phyloP scores from a whole-genome alignment of 2,113 vertebrate species.

The Lepisosteus oculatus region DNA sequence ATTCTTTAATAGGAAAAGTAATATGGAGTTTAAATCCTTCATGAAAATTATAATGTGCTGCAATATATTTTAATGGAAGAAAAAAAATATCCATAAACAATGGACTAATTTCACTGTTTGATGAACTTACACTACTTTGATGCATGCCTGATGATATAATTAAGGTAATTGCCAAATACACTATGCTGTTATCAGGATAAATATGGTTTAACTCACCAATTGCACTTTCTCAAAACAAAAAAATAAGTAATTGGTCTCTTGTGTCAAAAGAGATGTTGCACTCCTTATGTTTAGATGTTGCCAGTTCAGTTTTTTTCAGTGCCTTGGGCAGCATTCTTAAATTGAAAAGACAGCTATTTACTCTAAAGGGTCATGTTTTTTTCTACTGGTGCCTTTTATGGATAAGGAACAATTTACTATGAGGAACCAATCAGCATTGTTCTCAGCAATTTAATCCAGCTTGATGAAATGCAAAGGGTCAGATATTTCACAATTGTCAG shows the following conservation, averaged over 20 bases:
- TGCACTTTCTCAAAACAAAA: neutral
- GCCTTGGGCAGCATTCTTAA: slow-evolving; percentile 25
- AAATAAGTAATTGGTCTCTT: neutral
- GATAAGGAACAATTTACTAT: slow-evolving; percentile 36
- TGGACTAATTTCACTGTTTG: too few relatives aligned
- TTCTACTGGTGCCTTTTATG: slow-evolving; percentile 16
- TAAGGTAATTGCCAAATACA: too few relatives aligned
- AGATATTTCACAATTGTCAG: slow-evolving; percentile 43
- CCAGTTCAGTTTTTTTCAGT: neutral
- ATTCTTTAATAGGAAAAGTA: too few relatives aligned
- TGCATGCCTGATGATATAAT: too few relatives aligned
- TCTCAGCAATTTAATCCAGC: slow-evolving; percentile 31
- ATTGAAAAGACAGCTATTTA: slow-evolving; percentile 1
- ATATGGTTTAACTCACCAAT: too few relatives aligned
- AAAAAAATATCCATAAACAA: too few relatives aligned
- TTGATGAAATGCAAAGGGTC: slow-evolving; percentile 39
- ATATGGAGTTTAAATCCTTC: too few relatives aligned
- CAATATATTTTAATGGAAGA: too few relatives aligned
- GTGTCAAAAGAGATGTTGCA: neutral
- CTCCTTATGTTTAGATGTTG: neutral
- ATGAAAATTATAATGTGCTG: too few relatives aligned
- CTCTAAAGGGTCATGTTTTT: slow-evolving; percentile 18
- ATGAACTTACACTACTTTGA: too few relatives aligned
- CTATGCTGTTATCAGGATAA: too few relatives aligned
- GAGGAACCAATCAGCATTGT: slow-evolving; percentile 25